Conservation (phyloP, 2,113 vertebrate genomes). For the Ictalurus punctatus region DNA sequence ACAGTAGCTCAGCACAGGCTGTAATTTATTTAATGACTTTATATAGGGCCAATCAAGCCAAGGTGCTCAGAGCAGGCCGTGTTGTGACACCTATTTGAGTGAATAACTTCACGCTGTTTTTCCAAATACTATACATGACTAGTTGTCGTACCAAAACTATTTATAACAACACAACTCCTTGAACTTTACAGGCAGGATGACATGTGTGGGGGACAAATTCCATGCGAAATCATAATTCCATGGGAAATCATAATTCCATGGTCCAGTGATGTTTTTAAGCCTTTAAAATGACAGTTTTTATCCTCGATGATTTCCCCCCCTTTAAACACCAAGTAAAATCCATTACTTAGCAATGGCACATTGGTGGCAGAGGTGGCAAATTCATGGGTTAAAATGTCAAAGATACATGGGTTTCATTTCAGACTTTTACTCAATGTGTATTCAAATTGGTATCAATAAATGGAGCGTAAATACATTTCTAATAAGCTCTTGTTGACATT, state of each 20-base stretch:
- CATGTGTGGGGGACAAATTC: too few relatives aligned
- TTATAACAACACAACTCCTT: neutral
- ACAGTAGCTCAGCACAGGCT: neutral
- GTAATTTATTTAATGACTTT: conserved; percentile 12
- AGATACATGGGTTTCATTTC: neutral
- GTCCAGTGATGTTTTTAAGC: neutral
- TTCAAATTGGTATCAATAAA: neutral
- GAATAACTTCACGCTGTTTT: neutral
- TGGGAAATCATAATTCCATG: neutral
- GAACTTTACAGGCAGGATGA: neutral
- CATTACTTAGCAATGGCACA: neutral
- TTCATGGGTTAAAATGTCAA: neutral
- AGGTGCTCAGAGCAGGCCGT: neutral
- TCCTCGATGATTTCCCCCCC: too few relatives aligned
- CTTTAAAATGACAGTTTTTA: neutral
- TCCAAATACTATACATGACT: neutral
- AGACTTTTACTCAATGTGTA: neutral
- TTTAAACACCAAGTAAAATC: neutral
- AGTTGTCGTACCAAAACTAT: neutral
- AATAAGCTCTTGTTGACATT: neutral
- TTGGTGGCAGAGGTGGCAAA: neutral
- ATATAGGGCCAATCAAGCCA: neutral
- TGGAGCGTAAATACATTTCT: too few relatives aligned
- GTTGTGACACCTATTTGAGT: neutral
- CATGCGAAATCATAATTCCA: neutral